phyloP scores from a whole-genome alignment of 2,888 invertebrate genomes.

The Eremobia ochroleuca region DNA sequence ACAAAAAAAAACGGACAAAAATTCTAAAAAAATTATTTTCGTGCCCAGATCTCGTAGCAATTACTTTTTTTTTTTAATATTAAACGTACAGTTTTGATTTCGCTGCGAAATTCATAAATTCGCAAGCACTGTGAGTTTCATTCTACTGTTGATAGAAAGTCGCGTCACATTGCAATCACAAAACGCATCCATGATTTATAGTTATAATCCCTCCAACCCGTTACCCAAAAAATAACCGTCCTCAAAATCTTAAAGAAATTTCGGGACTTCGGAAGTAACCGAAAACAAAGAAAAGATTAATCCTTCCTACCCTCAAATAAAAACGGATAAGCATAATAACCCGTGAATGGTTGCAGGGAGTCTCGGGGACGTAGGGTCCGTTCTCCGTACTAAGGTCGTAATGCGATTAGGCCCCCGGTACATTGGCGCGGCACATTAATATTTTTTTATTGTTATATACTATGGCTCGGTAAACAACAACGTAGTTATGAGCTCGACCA shows the following conservation, averaged over 20 bases:
- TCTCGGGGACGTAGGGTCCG: constrained; percentile 74
- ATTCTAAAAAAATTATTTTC: not conserved
- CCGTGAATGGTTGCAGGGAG: constrained; percentile 86
- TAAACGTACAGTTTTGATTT: not conserved
- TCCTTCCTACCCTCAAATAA: constrained; percentile 79
- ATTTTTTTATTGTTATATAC: constrained; percentile 88
- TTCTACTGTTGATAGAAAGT: not conserved
- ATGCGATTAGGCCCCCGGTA: constrained; percentile 82
- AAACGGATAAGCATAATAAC: constrained; percentile 87
- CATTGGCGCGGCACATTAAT: constrained; percentile 87
- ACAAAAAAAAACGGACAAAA: not conserved
- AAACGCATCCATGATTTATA: constrained; percentile 53
- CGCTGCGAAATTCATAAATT: not conserved
- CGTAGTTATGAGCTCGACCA: constrained; percentile 79
- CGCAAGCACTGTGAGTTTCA: not conserved
- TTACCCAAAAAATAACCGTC: constrained; percentile 47
- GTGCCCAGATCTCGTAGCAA: no score
- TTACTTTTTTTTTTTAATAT: no score
- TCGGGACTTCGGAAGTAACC: constrained; percentile 19
- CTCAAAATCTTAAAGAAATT: constrained; percentile 52
- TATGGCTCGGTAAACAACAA: constrained; percentile 87
- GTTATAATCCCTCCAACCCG: constrained; percentile 56
- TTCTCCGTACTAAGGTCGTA: constrained; percentile 72
- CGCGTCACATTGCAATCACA: not conserved
- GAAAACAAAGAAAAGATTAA: constrained; percentile 66